Evolutionary conservation across 1,140 invertebrate species (phyloP).

Genomic region (Argopecten irradians): DNA sequence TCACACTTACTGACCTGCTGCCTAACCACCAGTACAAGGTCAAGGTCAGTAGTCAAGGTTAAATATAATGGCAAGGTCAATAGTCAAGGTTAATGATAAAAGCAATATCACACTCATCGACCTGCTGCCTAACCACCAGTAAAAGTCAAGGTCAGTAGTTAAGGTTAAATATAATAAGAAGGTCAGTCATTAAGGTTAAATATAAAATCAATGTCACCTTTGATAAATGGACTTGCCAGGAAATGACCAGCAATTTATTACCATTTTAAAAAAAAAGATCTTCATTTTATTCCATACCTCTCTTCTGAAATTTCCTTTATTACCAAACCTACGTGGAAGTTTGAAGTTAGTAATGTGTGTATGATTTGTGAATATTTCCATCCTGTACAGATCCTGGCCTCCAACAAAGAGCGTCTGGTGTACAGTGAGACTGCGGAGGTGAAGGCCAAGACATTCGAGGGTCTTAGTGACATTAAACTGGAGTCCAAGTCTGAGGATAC

Average conservation of each 20-base stretch:
- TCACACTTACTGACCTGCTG: conserved; percentile 45
- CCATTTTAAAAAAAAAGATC: no score
- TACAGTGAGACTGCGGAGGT: conserved; percentile 82
- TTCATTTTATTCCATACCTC: no score
- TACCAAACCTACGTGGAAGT: no score
- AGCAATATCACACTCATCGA: background rate
- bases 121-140: background rate
- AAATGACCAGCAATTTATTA: no score
- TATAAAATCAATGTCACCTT: no score
- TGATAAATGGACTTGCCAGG: no score
- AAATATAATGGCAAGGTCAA: background rate
- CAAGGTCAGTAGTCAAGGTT: conserved; percentile 47
- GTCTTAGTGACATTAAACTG: conserved; percentile 82
- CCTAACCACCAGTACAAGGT: conserved; percentile 53
- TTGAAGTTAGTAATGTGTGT: no score
- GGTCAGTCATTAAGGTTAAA: background rate
- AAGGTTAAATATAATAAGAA: background rate
- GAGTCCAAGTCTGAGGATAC: conserved; percentile 79
- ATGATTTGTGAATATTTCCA: background rate
- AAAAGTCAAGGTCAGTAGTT: background rate
- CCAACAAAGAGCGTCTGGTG: conserved; percentile 83
- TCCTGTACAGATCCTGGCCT: conserved; percentile 78
- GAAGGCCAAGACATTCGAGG: conserved; percentile 83
- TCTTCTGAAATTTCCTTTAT: no score
- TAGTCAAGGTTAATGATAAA: background rate